Evolutionary conservation across 2,888 invertebrate species (phyloP).

Genomic region (Xestia sexstrigata): DNA sequence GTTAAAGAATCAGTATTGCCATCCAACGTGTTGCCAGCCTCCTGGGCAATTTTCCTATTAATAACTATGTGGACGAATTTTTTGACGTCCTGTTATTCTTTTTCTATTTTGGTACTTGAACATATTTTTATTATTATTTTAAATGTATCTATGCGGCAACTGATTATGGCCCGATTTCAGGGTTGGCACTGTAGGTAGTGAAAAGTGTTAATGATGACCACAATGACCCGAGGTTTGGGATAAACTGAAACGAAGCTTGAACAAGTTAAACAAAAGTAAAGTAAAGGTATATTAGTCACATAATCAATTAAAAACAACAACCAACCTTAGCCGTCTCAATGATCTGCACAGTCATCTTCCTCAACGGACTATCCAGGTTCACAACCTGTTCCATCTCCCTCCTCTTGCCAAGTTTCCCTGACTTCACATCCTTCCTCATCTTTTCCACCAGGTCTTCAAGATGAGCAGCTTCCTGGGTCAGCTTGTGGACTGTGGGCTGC

Average conservation of each 20-base stretch:
- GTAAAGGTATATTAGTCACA: conserved; percentile 16
- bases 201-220: neutral
- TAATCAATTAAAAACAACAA: neutral
- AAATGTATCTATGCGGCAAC: too few species aligned
- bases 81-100: neutral
- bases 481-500: conserved; percentile 62
- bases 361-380: conserved; percentile 79
- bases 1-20: too few species aligned
- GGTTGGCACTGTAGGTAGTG: neutral
- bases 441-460: conserved; percentile 70
- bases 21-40: neutral
- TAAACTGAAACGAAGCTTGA: neutral
- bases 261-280: neutral
- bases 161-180: neutral
- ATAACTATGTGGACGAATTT: neutral
- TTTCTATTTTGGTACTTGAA: neutral
- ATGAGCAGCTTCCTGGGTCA: conserved; percentile 64
- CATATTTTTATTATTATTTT: too few species aligned
- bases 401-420: conserved; percentile 71
- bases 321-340: conserved; percentile 79
- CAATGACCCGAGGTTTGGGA: neutral
- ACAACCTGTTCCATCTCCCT: conserved; percentile 69
- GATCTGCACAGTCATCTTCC: conserved; percentile 77
- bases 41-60: neutral
- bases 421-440: conserved; percentile 72